Evolutionary conservation across 2,113 vertebrate species (phyloP).

Genomic region (Phylloscopus trochilus): DNA sequence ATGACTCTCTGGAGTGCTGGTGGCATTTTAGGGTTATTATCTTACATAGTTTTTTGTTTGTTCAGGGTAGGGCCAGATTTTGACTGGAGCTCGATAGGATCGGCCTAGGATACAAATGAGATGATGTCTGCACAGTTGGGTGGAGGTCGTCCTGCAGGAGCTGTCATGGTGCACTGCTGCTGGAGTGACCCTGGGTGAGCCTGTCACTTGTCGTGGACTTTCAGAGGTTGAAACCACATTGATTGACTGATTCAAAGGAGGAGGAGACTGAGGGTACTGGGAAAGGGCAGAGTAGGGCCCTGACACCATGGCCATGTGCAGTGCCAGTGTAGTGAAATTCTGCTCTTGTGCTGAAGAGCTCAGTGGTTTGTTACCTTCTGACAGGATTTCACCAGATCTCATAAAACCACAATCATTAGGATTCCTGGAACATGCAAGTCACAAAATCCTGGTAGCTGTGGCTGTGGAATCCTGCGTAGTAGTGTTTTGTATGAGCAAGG

Average conservation of each 20-base stretch:
- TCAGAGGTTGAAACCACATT: neutral
- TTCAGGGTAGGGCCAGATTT: slow-evolving; percentile 27
- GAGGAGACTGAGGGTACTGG: neutral
- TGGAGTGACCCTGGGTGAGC: neutral
- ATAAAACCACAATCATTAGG: fast-evolving
- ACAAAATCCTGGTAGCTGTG: fast-evolving
- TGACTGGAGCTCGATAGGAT: neutral
- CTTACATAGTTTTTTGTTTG: slow-evolving; percentile 4
- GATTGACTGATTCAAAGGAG: neutral
- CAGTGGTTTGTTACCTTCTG: neutral
- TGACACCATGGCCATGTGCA: neutral
- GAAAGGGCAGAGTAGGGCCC: neutral
- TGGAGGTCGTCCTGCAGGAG: slow-evolving; percentile 21
- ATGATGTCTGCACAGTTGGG: slow-evolving; percentile 50
- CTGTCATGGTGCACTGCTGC: neutral
- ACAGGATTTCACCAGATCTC: neutral
- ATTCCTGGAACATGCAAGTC: neutral
- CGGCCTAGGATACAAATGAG: neutral
- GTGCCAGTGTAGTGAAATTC: neutral
- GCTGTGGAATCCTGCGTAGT: neutral
- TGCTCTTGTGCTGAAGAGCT: neutral
- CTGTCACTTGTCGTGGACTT: neutral
- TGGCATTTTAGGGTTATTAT: slow-evolving; percentile 29
- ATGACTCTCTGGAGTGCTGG: neutral
- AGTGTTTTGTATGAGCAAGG: neutral